These are phyloP conservation scores for Popillia japonica DNA, from an alignment of 1,140 invertebrate genomes.

Conservation along the genomic window DNA sequence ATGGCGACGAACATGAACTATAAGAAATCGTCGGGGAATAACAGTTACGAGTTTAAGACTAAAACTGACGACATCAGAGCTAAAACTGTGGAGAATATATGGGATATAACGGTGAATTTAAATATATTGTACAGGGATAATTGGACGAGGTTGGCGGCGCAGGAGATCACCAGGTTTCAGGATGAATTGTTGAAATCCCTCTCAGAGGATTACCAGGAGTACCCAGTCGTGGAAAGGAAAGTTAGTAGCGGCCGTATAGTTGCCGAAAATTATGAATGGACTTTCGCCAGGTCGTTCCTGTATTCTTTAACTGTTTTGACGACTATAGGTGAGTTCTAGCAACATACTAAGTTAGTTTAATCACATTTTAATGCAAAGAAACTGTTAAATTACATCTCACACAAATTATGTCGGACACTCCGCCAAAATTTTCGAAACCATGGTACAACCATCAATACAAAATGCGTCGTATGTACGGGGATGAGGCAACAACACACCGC, in stretches of 20 bases:
- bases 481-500: background rate
- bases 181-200: constrained; percentile 82
- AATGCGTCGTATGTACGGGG: background rate
- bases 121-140: constrained; percentile 95
- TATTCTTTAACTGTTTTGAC: constrained; percentile 96
- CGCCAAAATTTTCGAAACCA: background rate
- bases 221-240: constrained; percentile 61
- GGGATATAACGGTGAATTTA: constrained; percentile 92
- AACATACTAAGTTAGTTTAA: too few relatives aligned
- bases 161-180: constrained; percentile 90
- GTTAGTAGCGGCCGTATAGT: constrained; percentile 59
- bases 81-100: constrained; percentile 86
- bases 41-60: constrained; percentile 55
- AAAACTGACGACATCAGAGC: constrained; percentile 71
- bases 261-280: constrained; percentile 81
- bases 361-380: too few relatives aligned
- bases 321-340: constrained; percentile 88
- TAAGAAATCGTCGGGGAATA: constrained; percentile 50
- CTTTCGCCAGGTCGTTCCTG: constrained; percentile 91
- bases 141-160: constrained; percentile 86
- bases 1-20: constrained; percentile 46
- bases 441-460: background rate
- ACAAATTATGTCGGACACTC: too few relatives aligned
- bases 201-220: constrained; percentile 71
- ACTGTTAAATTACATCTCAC: too few relatives aligned